Conservation (phyloP, 2,113 vertebrate genomes). For the Bathybates hornii region DNA sequence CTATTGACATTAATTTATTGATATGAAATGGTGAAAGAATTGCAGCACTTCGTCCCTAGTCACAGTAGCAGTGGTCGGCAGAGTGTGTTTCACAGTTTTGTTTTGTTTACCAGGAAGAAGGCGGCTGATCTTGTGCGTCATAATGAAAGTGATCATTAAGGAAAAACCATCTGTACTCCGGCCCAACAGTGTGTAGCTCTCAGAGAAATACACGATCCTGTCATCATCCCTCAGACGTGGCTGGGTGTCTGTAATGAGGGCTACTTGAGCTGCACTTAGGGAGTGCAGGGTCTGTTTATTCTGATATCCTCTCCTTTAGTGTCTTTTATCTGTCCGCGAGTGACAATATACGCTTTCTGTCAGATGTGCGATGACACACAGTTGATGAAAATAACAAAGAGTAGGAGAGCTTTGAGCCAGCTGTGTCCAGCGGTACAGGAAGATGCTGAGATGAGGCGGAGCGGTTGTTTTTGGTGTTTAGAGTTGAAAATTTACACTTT, state of each 20-base stretch:
- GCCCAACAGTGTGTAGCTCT: neutral
- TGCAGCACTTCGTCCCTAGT: neutral
- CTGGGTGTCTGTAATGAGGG: constrained; percentile 1
- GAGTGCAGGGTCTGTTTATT: neutral
- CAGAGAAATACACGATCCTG: neutral
- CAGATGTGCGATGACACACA: neutral
- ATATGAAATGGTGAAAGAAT: neutral
- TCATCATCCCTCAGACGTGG: neutral
- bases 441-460: neutral
- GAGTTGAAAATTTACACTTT: neutral
- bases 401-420: neutral
- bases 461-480: neutral
- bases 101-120: neutral
- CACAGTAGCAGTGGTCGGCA: neutral
- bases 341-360: neutral
- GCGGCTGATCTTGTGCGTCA: neutral
- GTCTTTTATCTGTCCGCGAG: neutral
- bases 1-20: neutral
- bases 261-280: neutral
- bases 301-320: neutral
- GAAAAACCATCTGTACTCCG: neutral
- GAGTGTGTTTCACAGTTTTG: neutral
- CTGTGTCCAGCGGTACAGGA: neutral
- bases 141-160: neutral
- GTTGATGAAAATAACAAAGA: neutral